Evolutionary conservation across 2,113 vertebrate species (phyloP).

Genomic region (Pimephales promelas): DNA sequence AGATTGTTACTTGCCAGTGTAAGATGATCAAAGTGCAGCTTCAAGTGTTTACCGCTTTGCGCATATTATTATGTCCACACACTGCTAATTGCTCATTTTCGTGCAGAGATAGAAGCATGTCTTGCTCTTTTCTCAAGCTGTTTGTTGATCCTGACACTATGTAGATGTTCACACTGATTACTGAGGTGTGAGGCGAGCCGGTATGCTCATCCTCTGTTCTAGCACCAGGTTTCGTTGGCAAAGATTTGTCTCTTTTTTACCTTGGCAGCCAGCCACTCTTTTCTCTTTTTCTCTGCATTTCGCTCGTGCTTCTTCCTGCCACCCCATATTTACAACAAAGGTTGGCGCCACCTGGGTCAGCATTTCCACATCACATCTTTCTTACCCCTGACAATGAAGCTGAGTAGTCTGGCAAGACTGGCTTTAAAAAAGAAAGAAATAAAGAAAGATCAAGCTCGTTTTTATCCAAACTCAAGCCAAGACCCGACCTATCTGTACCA

Average conservation of each 20-base stretch:
- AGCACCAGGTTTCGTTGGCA: slow-evolving; percentile 45
- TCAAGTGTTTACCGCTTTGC: slow-evolving; percentile 7
- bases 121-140: slow-evolving; percentile 17
- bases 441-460: slow-evolving; percentile 13
- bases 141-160: slow-evolving; percentile 34
- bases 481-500: slow-evolving; percentile 34
- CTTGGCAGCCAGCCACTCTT: slow-evolving; percentile 48
- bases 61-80: slow-evolving; percentile 14
- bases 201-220: slow-evolving; percentile 3
- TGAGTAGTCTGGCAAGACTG: slow-evolving; percentile 21
- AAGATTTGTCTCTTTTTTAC: slow-evolving; percentile 45
- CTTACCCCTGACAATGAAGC: slow-evolving; percentile 34
- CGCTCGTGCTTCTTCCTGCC: slow-evolving; percentile 35
- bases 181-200: slow-evolving; percentile 42
- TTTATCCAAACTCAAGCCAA: slow-evolving; percentile 72
- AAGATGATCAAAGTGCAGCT: not conserved
- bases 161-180: slow-evolving; percentile 40
- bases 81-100: slow-evolving; percentile 21
- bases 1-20: not conserved
- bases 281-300: slow-evolving; percentile 2
- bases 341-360: slow-evolving; percentile 33
- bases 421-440: not conserved
- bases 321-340: slow-evolving; percentile 57
- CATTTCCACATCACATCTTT: slow-evolving; percentile 48
- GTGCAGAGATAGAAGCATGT: not conserved